phyloP scores from a whole-genome alignment of 2,888 invertebrate genomes.

The Amphimallon solstitiale region DNA sequence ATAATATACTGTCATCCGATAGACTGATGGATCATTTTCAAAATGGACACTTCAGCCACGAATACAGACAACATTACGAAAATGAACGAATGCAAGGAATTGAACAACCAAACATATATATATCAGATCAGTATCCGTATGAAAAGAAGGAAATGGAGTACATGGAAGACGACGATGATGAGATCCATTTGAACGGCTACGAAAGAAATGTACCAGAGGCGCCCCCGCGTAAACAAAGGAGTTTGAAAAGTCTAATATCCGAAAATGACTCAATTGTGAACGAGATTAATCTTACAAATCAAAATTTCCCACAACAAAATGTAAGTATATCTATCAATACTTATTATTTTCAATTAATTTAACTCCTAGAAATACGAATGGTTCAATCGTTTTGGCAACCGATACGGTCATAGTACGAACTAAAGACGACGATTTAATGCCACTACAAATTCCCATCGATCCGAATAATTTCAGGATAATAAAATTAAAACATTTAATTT shows the following conservation, averaged over 20 bases:
- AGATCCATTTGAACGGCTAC: conserved; percentile 41
- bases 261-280: conserved; percentile 57
- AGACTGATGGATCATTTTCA: conserved; percentile 58
- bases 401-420: no score
- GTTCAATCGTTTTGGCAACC: no score
- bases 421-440: no score
- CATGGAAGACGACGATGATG: conserved; percentile 44
- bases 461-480: no score
- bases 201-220: conserved; percentile 53
- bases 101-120: conserved; percentile 66
- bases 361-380: no score
- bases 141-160: conserved; percentile 44
- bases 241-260: conserved; percentile 59
- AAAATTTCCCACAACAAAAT: conserved; percentile 46
- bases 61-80: conserved; percentile 53
- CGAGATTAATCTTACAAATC: conserved; percentile 41
- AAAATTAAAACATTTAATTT: no score
- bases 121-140: conserved; percentile 57
- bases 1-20: conserved; percentile 48
- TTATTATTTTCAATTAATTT: no score
- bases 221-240: conserved; percentile 58
- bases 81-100: conserved; percentile 66
- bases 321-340: conserved; percentile 46
- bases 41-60: conserved; percentile 42
- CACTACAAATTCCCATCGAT: no score